Evolutionary conservation across 2,888 invertebrate species (phyloP).

Genomic region (Lasiommata megera): DNA sequence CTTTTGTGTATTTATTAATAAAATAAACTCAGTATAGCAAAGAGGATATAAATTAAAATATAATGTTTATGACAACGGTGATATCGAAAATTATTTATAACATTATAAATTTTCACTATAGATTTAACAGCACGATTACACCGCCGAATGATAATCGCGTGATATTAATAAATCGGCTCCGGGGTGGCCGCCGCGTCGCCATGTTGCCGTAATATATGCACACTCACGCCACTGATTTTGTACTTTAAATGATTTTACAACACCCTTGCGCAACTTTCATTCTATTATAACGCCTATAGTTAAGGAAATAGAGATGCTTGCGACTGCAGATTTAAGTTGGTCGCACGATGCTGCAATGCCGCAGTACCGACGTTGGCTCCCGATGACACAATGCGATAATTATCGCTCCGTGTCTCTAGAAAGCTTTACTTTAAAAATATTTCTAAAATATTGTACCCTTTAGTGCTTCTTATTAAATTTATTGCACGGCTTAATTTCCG

Average conservation of each 20-base stretch:
- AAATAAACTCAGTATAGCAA: not conserved
- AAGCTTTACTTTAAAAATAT: slow-evolving; percentile 18
- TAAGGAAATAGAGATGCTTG: slow-evolving; percentile 2
- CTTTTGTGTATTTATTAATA: not conserved
- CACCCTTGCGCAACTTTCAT: not conserved
- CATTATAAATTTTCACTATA: slow-evolving; percentile 28
- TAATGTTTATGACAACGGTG: slow-evolving; percentile 25
- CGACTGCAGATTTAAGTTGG: slow-evolving; percentile 10
- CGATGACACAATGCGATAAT: slow-evolving; percentile 45
- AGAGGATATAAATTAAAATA: slow-evolving; percentile 5
- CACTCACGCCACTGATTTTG: slow-evolving; percentile 37
- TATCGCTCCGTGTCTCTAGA: slow-evolving; percentile 33
- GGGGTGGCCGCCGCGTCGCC: slow-evolving; percentile 24
- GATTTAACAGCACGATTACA: slow-evolving; percentile 26
- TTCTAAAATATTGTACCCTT: not conserved
- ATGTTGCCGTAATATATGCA: slow-evolving; percentile 35
- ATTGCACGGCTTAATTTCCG: not conserved
- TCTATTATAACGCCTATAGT: slow-evolving; percentile 18
- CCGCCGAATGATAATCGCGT: slow-evolving; percentile 32
- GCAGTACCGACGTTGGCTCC: slow-evolving; percentile 38
- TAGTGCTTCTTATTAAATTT: not conserved
- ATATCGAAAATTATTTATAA: slow-evolving; percentile 27
- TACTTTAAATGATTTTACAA: slow-evolving; percentile 32
- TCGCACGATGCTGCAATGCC: slow-evolving; percentile 33
- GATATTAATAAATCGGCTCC: slow-evolving; percentile 36